These are phyloP conservation scores for Emydoidea blandingii DNA, from an alignment of 2,797 vertebrate species.

Conservation along the genomic window DNA sequence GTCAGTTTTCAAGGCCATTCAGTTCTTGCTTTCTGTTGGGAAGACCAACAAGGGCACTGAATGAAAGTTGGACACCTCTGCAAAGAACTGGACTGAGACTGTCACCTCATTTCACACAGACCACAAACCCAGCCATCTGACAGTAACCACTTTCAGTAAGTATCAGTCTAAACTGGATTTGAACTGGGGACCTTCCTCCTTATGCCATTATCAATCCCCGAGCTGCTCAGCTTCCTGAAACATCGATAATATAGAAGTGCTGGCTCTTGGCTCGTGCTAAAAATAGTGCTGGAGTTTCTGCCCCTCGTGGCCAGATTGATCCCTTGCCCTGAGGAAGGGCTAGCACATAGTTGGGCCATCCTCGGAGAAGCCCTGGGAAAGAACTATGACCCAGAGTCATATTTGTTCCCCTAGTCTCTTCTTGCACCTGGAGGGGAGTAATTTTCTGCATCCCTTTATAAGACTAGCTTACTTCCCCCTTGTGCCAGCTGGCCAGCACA, in stretches of 20 bases:
- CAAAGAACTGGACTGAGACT: background rate
- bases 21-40: background rate
- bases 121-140: background rate
- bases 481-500: rapidly evolving
- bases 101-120: background rate
- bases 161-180: background rate
- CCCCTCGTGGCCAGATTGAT: background rate
- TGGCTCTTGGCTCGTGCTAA: background rate
- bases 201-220: background rate
- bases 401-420: background rate
- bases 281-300: background rate
- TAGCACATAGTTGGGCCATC: rapidly evolving
- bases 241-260: background rate
- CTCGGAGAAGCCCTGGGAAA: rapidly evolving
- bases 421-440: background rate
- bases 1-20: background rate
- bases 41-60: background rate
- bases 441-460: background rate
- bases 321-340: background rate
- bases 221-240: background rate
- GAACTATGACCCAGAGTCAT: background rate
- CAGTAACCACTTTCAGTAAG: background rate
- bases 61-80: background rate
- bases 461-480: background rate
- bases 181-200: background rate